Base-by-base conservation (phyloP, 2,888 invertebrate species). In the Eledona agricola region DNA sequence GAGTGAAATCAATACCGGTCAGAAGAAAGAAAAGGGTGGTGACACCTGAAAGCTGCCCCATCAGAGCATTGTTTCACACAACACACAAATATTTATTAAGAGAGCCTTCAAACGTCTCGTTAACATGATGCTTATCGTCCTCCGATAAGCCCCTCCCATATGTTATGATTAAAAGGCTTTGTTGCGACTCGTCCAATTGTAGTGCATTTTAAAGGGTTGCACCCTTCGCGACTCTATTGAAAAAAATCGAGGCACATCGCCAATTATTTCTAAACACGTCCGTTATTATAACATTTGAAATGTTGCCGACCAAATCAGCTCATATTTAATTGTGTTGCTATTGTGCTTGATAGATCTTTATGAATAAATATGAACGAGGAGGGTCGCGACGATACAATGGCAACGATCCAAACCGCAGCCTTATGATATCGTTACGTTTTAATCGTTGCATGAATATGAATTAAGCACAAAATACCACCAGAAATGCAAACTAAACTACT, bases 251-350 rank as follows among this genome's bases (percentile, higher is more conserved):
- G 28, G 50, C 57, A 58, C 60, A 61, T 51, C 46, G 51, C 64
- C 67, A 67, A 70, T 69, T 68, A 71, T 71, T 70, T 69, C 64
- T 62, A 67, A 66, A 69, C 67, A 66, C 62, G 66, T 67, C 67
- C 69, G 70, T 70, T 70, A 69, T 69, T 65, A 67, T 67, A 69
- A 67, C 67, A 64, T 69, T 64, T 63, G 58, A 64, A 66, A 66
- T 65, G 64, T 65, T 65, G 62, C 64, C 65, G 62, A 60, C 63
- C 59, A 66, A 65, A 60, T 58, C 59, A 50, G 52, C 38, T 51
- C 64, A 66, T 69, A 70, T 70, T 69, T 66, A 67, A 71, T 68
- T 70, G 67, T 68, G 63, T 57, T 66, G 52, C 66, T 60, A 68
- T 71, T 70, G 70, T 71, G 59, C 58, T 68, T 63, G 50, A 54